Conservation (phyloP, 2,113 vertebrate genomes). For the Steatornis caripensis region DNA sequence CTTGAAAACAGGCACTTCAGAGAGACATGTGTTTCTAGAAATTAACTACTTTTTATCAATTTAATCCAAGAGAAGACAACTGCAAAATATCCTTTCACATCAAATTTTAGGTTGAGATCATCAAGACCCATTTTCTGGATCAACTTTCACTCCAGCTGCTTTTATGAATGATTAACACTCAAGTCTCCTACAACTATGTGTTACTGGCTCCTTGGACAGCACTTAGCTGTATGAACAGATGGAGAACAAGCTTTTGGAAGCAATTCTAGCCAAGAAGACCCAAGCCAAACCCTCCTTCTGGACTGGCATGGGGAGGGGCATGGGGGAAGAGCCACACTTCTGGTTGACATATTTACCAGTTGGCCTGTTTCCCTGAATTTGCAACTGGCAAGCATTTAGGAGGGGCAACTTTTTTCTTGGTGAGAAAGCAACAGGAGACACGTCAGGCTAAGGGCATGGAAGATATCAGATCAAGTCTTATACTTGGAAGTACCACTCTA, state of each 20-base stretch:
- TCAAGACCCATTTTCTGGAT: background rate
- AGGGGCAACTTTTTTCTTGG: background rate
- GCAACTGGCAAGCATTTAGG: background rate
- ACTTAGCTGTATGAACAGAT: background rate
- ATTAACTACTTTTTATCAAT: background rate
- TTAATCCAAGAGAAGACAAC: background rate
- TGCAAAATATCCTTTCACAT: background rate
- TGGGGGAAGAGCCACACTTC: background rate
- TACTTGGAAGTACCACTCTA: background rate
- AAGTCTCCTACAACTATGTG: background rate
- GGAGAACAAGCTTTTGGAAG: background rate
- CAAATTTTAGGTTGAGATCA: background rate
- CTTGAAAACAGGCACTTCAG: background rate
- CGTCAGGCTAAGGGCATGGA: background rate
- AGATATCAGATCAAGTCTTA: background rate
- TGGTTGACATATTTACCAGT: background rate
- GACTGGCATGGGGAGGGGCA: background rate
- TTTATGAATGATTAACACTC: background rate
- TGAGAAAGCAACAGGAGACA: background rate
- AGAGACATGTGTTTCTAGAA: background rate
- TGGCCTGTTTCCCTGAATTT: background rate
- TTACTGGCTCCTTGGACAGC: background rate
- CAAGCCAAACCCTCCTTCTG: background rate
- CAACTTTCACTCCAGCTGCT: conserved; percentile 7
- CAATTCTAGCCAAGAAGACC: background rate